Percentiles rank a stretch among this genome's conserved stretches.
These are phyloP conservation scores for Gymnoscopelus braueri DNA, from an alignment of 2,797 vertebrate genomes.

Conservation along the genomic window DNA sequence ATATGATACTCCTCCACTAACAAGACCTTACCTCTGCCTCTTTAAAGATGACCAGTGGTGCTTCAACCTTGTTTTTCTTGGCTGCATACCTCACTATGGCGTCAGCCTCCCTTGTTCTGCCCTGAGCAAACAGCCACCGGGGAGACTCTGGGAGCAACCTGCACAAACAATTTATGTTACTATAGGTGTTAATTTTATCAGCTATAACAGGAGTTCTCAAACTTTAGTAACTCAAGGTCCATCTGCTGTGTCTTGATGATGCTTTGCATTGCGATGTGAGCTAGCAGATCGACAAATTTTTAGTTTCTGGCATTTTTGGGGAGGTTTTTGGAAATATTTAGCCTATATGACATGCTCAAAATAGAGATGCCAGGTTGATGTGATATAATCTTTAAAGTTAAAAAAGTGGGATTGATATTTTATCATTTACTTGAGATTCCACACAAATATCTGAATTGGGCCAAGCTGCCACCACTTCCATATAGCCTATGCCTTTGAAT, in stretches of 20 bases:
- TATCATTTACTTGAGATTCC: not conserved
- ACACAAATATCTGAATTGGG: not conserved
- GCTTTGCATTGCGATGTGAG: too few relatives aligned
- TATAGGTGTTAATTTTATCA: not conserved
- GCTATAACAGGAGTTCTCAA: too few relatives aligned
- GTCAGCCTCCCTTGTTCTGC: constrained; percentile 74
- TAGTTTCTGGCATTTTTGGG: too few relatives aligned
- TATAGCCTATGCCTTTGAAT: too few relatives aligned
- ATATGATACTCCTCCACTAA: not conserved
- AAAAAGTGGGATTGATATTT: not conserved
- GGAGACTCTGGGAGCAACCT: constrained; percentile 84
- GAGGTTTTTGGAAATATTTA: too few relatives aligned
- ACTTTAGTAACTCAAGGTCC: too few relatives aligned
- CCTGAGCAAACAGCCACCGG: constrained; percentile 80
- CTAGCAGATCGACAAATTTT: too few relatives aligned
- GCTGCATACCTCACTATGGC: constrained; percentile 76
- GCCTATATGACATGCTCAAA: not conserved
- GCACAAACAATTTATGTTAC: not conserved
- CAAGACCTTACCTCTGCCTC: constrained; percentile 58
- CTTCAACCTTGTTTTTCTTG: constrained; percentile 70
- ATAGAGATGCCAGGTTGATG: not conserved
- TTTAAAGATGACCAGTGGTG: constrained; percentile 76
- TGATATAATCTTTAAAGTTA: not conserved
- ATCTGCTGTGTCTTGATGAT: too few relatives aligned
- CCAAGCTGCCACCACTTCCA: not conserved